phyloP scores from a whole-genome alignment of 2,113 vertebrate genomes.

The Petrocephalus microphthalmus region DNA sequence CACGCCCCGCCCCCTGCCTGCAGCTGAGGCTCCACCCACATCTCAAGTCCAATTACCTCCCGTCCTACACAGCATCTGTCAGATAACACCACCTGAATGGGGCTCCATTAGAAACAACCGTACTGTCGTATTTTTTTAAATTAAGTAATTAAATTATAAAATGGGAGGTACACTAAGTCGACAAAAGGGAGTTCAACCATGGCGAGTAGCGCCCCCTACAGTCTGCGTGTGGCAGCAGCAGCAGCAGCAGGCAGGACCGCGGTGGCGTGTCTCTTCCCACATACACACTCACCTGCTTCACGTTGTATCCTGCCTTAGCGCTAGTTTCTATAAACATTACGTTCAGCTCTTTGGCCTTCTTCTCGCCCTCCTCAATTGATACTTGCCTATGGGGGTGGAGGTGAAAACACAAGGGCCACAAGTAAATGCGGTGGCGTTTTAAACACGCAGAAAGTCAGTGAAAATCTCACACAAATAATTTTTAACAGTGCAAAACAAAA shows the following conservation, averaged over 20 bases:
- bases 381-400: conserved; percentile 79
- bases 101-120: background rate
- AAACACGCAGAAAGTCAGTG: background rate
- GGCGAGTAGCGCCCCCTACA: background rate
- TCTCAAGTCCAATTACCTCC: conserved; percentile 26
- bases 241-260: conserved; percentile 35
- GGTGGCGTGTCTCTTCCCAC: conserved; percentile 41
- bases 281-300: conserved; percentile 86
- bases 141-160: background rate
- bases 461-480: background rate
- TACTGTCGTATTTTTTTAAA: background rate
- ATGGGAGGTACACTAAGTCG: background rate
- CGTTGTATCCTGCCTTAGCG: conserved; percentile 98
- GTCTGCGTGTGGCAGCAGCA: conserved; percentile 25
- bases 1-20: conserved; percentile 42
- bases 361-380: conserved; percentile 96
- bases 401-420: conserved; percentile 35
- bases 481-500: background rate
- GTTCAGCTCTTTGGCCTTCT: conserved; percentile 99
- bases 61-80: background rate
- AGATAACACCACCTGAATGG: too few relatives aligned
- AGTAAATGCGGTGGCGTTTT: conserved; percentile 32
- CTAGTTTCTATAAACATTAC: conserved; percentile 99
- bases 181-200: background rate
- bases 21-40: conserved; percentile 38